Conservation (phyloP, 2,113 vertebrate genomes). For the Edolisoma coerulescens region DNA sequence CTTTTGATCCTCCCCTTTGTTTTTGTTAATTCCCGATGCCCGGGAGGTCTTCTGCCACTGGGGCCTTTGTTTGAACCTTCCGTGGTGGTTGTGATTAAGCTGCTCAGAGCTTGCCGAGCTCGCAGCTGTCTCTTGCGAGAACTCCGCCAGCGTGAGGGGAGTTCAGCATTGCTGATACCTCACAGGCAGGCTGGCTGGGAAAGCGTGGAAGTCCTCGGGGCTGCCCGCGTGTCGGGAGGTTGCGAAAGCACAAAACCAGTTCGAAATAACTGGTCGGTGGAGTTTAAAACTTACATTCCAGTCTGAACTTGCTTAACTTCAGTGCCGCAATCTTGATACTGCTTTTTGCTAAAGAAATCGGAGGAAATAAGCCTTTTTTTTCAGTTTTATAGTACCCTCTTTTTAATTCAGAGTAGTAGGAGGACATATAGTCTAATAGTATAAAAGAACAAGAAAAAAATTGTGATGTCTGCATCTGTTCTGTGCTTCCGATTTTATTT, state of each 20-base stretch:
- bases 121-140: too few species aligned
- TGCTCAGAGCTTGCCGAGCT: background rate
- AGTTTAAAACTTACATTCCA: background rate
- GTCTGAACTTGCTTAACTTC: background rate
- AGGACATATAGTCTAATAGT: accelerated
- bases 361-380: background rate
- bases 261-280: background rate
- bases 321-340: accelerated
- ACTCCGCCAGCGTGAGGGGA: accelerated
- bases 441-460: background rate
- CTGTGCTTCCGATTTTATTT: background rate
- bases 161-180: accelerated
- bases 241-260: background rate
- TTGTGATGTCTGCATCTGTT: background rate
- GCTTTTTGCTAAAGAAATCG: background rate
- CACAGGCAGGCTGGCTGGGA: accelerated
- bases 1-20: background rate
- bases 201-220: accelerated
- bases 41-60: background rate
- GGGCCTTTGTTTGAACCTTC: background rate
- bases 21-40: background rate
- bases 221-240: accelerated
- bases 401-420: background rate
- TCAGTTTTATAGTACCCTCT: background rate
- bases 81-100: background rate